A percentile compares a stretch with the other conserved stretches of the same genome.
These are phyloP conservation scores for Stictonetta naevosa DNA, from an alignment of 2,113 vertebrate species.

Conservation along the genomic window DNA sequence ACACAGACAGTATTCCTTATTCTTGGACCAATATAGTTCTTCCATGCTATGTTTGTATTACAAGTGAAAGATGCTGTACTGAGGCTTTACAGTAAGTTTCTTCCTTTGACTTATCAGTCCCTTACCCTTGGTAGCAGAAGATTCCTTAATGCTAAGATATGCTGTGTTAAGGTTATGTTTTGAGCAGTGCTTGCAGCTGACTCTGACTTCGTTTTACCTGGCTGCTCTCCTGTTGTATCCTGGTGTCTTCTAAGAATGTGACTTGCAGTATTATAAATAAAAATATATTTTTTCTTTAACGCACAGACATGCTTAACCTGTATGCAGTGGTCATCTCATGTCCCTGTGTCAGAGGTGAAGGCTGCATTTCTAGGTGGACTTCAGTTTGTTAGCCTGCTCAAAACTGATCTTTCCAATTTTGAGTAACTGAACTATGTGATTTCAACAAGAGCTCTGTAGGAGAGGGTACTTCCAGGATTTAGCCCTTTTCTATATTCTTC, in stretches of 20 bases:
- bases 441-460: neutral
- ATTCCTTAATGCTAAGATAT: neutral
- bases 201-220: neutral
- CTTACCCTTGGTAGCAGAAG: neutral
- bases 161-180: neutral
- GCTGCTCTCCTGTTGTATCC: neutral
- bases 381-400: neutral
- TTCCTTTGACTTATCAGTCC: neutral
- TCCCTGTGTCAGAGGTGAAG: neutral
- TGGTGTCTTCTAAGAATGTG: neutral
- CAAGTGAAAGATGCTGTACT: neutral
- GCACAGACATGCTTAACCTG: neutral
- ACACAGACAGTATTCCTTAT: neutral
- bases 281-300: neutral
- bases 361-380: neutral
- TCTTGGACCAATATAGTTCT: neutral
- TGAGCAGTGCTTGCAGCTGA: neutral
- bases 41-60: neutral
- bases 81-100: neutral
- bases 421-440: neutral
- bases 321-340: neutral
- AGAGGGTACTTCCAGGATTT: neutral
- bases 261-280: neutral
- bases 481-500: neutral
- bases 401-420: neutral